Percentiles rank a stretch among this genome's conserved stretches.
These are phyloP conservation scores for Eueremaeus valkanovi DNA, from an alignment of 2,888 invertebrate genomes.

Conservation along the genomic window DNA sequence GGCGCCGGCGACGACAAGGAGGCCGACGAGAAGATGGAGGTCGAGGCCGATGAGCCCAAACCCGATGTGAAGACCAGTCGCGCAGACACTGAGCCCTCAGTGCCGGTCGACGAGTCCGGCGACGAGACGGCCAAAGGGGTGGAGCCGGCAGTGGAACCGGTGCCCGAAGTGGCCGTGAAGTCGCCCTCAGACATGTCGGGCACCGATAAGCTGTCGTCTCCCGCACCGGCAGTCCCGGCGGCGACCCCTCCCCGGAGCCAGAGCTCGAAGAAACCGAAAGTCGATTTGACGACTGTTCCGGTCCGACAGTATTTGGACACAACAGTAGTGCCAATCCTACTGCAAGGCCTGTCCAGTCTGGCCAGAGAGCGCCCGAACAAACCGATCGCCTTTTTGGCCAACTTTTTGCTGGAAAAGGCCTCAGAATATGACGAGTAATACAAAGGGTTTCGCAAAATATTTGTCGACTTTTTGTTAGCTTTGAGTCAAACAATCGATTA, in stretches of 20 bases:
- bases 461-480: not conserved
- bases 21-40: not conserved
- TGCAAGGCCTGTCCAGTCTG: constrained; percentile 41
- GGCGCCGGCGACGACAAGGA: not conserved
- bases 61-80: not conserved
- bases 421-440: constrained; percentile 30
- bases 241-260: constrained; percentile 16
- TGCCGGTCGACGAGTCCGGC: not conserved
- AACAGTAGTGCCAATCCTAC: constrained; percentile 44
- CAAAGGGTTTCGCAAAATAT: not conserved
- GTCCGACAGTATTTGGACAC: constrained; percentile 44
- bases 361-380: constrained; percentile 43
- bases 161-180: not conserved
- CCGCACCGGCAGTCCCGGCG: constrained; percentile 22
- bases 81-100: not conserved
- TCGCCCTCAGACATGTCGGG: not conserved
- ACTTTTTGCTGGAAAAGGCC: constrained; percentile 40
- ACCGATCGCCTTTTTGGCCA: constrained; percentile 43
- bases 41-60: not conserved
- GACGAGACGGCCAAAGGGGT: not conserved
- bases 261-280: constrained; percentile 36
- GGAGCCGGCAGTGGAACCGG: constrained; percentile 15
- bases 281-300: constrained; percentile 40
- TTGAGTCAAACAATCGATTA: too few species aligned
- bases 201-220: not conserved